Base-by-base conservation (phyloP, 2,113 vertebrate species). In the Protobothrops mucrosquamatus region DNA sequence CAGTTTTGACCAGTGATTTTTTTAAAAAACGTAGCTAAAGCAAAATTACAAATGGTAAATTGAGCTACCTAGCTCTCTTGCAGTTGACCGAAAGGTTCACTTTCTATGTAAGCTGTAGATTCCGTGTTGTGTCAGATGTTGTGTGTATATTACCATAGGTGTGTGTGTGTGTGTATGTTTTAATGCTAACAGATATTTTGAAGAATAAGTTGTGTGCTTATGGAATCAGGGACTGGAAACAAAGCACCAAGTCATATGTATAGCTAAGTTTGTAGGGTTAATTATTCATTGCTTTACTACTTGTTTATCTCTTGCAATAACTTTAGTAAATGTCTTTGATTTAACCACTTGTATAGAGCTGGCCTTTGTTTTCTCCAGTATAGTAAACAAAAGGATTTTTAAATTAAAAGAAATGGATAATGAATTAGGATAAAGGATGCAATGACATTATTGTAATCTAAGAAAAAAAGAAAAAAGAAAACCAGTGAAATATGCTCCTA, bases 301-400 rank as follows among this genome's bases (percentile, higher is more conserved):
- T 88, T 81, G 51, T 88, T 46, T 89, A 94, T 92, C 93, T 86
- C 94, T 93, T 94, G 88, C 91, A 46, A 52, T 69, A 95, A 89
- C 22, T 56, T 95, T 24, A 91, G 61, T 95, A 95, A 97, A 95
- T 87, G 89, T 64, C 93, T 95, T 88, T 92, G 92, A 93, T 96
- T 96, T 96, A 96, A 94, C 88, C 74, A 91, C 55, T 59, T 56
- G 52, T 91, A 91, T 24, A 86, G 4, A 85, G 43, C 54, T 86
- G 90, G 92, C 48, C 94, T 95, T 74, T 91, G 93, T 92, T 97
- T 95, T 97, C 96, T 93, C 85, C 94, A 92, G 93, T 97, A 94
- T 96, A 95, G 94, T 94, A 92, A 52, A 93, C 94, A 94, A 94
- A 95, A 95, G 3, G 92, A 93, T 96, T 96, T 95, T 2, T 92